A percentile compares a stretch with the other conserved stretches of the same genome.
phyloP scores from a whole-genome alignment of 2,888 invertebrate genomes.

The Eurytoma adleriae region DNA sequence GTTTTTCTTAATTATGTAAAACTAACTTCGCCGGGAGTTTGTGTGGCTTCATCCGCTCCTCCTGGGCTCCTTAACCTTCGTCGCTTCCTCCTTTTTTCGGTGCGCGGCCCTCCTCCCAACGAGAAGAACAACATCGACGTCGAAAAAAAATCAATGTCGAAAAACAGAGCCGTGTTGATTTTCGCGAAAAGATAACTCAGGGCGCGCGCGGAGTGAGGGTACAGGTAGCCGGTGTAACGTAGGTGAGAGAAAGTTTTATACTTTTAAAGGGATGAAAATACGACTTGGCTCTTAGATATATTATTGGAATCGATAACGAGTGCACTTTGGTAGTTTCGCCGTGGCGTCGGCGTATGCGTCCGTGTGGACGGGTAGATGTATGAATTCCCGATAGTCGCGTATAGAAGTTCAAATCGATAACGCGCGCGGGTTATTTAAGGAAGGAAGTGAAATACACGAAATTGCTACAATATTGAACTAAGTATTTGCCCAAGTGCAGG shows the following conservation, averaged over 20 bases:
- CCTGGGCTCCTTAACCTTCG: not conserved
- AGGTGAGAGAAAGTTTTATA: constrained; percentile 44
- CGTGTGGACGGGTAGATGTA: not conserved
- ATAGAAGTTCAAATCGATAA: constrained; percentile 43
- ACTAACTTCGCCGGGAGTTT: constrained; percentile 34
- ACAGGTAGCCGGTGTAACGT: too few relatives aligned
- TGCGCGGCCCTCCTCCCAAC: not conserved
- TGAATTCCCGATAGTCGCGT: constrained; percentile 15
- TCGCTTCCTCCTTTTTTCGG: constrained; percentile 30
- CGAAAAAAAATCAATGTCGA: constrained; percentile 38
- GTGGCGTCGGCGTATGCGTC: not conserved
- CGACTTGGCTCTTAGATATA: constrained; percentile 49
- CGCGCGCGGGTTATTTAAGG: constrained; percentile 44
- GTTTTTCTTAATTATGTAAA: constrained; percentile 54
- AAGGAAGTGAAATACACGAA: constrained; percentile 50
- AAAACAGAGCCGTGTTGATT: constrained; percentile 46
- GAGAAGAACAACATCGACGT: constrained; percentile 18
- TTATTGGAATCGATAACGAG: constrained; percentile 55
- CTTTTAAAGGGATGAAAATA: constrained; percentile 55
- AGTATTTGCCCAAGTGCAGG: constrained; percentile 40
- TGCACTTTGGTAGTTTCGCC: constrained; percentile 38
- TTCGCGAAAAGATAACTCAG: constrained; percentile 46
- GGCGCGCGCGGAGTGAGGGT: not conserved
- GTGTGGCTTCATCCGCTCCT: constrained; percentile 1
- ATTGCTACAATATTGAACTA: constrained; percentile 52